Evolutionary conservation across 2,888 invertebrate genomes (phyloP), one percentile per base, ranked within the genome.

Genomic region (Drosophila hamatofila): DNA sequence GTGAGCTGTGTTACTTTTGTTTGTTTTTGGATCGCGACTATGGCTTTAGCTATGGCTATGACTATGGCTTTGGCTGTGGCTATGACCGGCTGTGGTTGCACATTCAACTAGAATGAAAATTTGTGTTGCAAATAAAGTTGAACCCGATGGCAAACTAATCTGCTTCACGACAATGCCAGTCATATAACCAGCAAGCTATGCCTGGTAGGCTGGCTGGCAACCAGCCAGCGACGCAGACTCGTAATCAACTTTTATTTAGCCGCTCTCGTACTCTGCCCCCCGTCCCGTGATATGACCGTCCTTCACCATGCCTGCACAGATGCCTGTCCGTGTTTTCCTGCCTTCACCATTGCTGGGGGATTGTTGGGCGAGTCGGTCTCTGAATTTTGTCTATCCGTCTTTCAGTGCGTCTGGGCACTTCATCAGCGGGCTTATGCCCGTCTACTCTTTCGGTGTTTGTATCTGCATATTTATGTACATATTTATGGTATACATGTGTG

Each of bases 121-220:
- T 89, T 86, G 86, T 88, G 86, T 88, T 86, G 86, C 88, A 89
- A 85, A 86, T 88, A 85, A 89, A 89, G 88, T 86, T 86, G 88
- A 86, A 89, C 85, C 90, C 90, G 80, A 89, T 86, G 85, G 90
- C 90, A 88, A 89, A 88, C 90, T 85, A 85, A 85, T 89, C 85
- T 89, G 85, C 85, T 89, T 89, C 84, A 85, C 88, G 90, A 89
- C 85, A 85, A 88, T 88, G 66, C 72, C 70, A 70, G 72, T 61
- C 70, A 74, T 52, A 33, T 61, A 83, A 71, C 71, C 68, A 79
- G 69, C 65, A 57, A 69, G 65, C 82, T 56, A 37, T 46, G 55
- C 55, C 49, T 75, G 33, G 39, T 55, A 64, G 56, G 67, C 57
- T 65, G 52, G 65, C 57, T 65, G 60, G 54, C 70, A 80, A 55